Evolutionary conservation across 2,888 invertebrate genomes (phyloP).

Genomic region (Pachycephus smyrnensis): DNA sequence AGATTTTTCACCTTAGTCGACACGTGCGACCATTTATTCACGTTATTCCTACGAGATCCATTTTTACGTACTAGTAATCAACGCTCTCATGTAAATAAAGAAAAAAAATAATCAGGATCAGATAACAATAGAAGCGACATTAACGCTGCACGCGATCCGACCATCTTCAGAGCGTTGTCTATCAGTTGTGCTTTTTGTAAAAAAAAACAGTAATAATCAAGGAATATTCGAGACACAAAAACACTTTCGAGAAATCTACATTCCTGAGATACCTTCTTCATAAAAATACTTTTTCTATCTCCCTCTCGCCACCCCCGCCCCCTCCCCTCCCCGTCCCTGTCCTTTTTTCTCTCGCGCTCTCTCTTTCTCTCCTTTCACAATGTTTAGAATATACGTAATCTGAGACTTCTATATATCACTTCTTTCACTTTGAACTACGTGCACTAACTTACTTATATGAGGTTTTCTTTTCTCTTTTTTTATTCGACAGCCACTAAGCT

Average conservation of each 20-base stretch:
- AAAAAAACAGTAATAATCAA: background rate
- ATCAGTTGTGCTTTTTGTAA: background rate
- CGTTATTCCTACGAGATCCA: background rate
- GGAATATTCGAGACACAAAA: background rate
- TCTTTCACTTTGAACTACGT: background rate
- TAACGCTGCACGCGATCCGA: background rate
- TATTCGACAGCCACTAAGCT: constrained; percentile 36
- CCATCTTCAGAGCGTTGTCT: background rate
- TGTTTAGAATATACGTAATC: constrained; percentile 2
- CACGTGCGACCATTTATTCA: too few species aligned
- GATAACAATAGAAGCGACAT: background rate
- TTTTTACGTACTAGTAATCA: constrained; percentile 1
- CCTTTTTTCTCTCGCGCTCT: background rate
- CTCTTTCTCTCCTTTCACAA: background rate
- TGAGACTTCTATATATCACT: background rate
- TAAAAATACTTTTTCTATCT: constrained; percentile 43
- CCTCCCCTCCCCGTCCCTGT: background rate
- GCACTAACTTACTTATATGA: constrained; percentile 7
- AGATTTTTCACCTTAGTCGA: too few species aligned
- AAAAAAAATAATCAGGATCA: background rate
- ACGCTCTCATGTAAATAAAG: background rate
- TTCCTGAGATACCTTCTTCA: constrained; percentile 16
- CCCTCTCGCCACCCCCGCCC: too few species aligned
- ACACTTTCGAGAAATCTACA: background rate
- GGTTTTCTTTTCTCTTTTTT: background rate